Conservation (phyloP, 2,888 invertebrate species). For the Lordiphosa andalusiaca region DNA sequence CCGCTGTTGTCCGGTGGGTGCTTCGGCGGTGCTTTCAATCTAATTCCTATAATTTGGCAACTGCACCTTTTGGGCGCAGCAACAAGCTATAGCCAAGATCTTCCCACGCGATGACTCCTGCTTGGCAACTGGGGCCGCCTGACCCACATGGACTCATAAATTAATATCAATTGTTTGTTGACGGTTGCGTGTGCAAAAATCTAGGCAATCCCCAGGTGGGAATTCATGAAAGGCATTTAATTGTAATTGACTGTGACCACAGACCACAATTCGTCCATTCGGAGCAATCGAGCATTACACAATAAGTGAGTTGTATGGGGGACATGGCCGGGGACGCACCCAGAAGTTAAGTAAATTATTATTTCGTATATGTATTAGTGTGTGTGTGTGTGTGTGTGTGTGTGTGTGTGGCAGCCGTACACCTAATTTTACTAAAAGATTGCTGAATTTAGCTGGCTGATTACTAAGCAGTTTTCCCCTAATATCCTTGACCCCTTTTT, state of each 20-base stretch:
- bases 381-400: constrained; percentile 28
- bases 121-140: background rate
- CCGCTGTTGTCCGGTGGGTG: constrained; percentile 22
- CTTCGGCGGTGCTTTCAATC: constrained; percentile 4
- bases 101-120: constrained; percentile 58
- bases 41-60: constrained; percentile 66
- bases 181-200: constrained; percentile 46
- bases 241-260: constrained; percentile 43
- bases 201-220: constrained; percentile 17
- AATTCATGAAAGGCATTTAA: constrained; percentile 43
- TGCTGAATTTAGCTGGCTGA: constrained; percentile 25
- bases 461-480: constrained; percentile 3
- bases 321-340: constrained; percentile 15
- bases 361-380: constrained; percentile 33
- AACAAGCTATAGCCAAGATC: constrained; percentile 60
- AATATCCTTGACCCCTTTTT: constrained; percentile 26
- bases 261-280: too few species aligned
- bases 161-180: constrained; percentile 65
- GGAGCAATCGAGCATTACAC: constrained; percentile 27
- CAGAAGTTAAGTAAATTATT: constrained; percentile 41
- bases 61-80: constrained; percentile 59
- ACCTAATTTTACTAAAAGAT: constrained; percentile 15
- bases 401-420: constrained; percentile 22
- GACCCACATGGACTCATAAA: constrained; percentile 49
- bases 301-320: constrained; percentile 32